Evolutionary conservation across 2,797 vertebrate species (phyloP).

Genomic region (Malacoctenus gilli): DNA sequence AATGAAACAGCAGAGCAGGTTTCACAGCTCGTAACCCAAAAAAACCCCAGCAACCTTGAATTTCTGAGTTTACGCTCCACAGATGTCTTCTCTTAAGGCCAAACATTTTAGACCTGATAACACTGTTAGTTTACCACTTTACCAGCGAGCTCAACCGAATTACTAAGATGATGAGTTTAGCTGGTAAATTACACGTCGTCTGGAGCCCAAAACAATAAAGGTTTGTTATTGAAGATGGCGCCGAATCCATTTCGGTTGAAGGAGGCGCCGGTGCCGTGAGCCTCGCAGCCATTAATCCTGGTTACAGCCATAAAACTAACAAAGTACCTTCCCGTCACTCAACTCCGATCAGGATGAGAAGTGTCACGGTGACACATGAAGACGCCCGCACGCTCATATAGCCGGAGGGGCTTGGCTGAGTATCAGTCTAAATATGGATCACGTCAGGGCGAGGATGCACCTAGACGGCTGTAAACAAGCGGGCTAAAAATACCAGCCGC

Average conservation of each 20-base stretch:
- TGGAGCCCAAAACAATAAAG: background rate
- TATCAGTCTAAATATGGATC: constrained; percentile 38
- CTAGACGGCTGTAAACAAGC: constrained; percentile 46
- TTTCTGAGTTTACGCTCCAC: too few relatives aligned
- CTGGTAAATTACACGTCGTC: background rate
- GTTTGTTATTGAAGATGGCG: background rate
- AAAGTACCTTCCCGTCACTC: constrained; percentile 12
- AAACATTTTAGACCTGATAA: too few relatives aligned
- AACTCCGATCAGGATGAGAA: constrained; percentile 4
- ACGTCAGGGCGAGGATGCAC: constrained; percentile 44
- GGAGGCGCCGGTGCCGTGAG: background rate
- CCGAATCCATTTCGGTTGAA: background rate
- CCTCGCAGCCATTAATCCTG: constrained; percentile 1
- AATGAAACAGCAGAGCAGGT: too few relatives aligned
- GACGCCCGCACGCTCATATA: background rate
- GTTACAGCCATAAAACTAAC: constrained; percentile 1
- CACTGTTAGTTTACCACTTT: background rate
- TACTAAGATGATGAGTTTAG: accelerated
- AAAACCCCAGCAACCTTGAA: too few relatives aligned
- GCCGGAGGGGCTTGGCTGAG: background rate
- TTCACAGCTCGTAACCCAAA: too few relatives aligned
- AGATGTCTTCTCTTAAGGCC: too few relatives aligned
- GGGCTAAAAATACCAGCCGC: constrained; percentile 56
- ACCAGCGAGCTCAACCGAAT: background rate
- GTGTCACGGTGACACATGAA: constrained; percentile 26